These are phyloP conservation scores for Aplocera efformata DNA, from an alignment of 2,888 invertebrate genomes.

Conservation along the genomic window DNA sequence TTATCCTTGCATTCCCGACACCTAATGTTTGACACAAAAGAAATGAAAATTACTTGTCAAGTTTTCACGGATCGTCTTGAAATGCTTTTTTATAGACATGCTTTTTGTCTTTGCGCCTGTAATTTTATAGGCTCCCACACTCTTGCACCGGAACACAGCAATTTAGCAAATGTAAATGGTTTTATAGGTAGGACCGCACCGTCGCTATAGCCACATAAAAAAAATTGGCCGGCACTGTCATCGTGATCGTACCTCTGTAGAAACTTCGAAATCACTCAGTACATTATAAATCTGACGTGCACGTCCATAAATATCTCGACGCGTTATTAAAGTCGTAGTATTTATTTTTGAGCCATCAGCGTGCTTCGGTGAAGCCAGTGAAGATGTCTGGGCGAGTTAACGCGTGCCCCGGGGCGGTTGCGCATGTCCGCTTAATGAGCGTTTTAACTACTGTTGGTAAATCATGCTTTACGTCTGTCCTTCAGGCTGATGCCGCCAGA, in stretches of 20 bases:
- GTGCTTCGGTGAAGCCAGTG: conserved; percentile 33
- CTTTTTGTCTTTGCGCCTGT: too few relatives aligned
- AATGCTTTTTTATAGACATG: too few relatives aligned
- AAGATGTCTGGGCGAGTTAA: conserved; percentile 57
- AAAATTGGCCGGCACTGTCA: too few relatives aligned
- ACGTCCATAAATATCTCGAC: conserved; percentile 18
- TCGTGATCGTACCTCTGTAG: conserved; percentile 12
- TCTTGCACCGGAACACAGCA: too few relatives aligned
- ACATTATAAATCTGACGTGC: conserved; percentile 23
- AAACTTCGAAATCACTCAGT: conserved; percentile 20
- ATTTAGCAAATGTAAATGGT: too few relatives aligned
- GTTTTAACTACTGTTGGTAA: conserved; percentile 71
- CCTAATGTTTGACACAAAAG: too few relatives aligned
- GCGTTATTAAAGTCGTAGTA: conserved; percentile 14
- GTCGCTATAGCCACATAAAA: too few relatives aligned
- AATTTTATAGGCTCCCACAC: too few relatives aligned
- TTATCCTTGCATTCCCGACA: too few relatives aligned
- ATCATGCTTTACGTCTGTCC: conserved; percentile 51
- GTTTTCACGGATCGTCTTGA: too few relatives aligned
- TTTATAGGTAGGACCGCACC: too few relatives aligned
- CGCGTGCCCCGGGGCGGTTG: conserved; percentile 53
- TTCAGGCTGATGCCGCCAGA: conserved; percentile 37
- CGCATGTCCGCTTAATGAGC: conserved; percentile 65
- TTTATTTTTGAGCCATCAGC: conserved; percentile 21
- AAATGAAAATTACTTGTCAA: too few relatives aligned